Evolutionary conservation across 2,888 invertebrate species (phyloP), one percentile per base, ranked within the genome.

Genomic region (Polydrusus cervinus): DNA sequence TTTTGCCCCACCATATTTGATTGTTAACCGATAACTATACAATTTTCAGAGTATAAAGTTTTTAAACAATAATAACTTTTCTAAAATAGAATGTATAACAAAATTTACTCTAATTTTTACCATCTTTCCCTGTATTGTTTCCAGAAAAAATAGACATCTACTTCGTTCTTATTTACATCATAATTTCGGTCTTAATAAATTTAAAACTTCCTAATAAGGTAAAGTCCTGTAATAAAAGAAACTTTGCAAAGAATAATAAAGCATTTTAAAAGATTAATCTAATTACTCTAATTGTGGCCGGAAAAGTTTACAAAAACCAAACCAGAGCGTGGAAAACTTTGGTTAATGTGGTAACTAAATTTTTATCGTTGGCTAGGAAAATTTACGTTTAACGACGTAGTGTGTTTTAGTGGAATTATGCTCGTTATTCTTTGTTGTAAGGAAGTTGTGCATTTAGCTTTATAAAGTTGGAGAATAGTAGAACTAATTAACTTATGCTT

Each of bases 211-310:
- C 30, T 64, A 25, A 64, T 64, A 64, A 64, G 25, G 25, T 49
- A 64, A 64, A 64, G 30, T n/a, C 47, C 8, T 13, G 47, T 25
- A 43, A 64, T 64, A 64, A 64, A 64, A 25, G 13, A 3, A 64
- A 64, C 47, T 55, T 67, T 67, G 34, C 13, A 65, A 67, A 67
- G 67, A 67, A 67, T 40, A 53, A 67, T 67, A 53, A 67, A 67
- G 34, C 67, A 53, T 67, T 55, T 55, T 30, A 55, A n/a, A 34
- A 67, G 67, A 67, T 67, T 67, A 67, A 20, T 53, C 11, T 67
- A 53, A 67, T 67, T 67, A 18, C 67, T 20, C 20, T 53, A 67
- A 67, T 67, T 67, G 53, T 53, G 49, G 55, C 9, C 13, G 30
- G 53, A 14, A 55, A 53, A 30, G 25, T 61, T 43, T 61, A 18